phyloP scores from a whole-genome alignment of 2,113 vertebrate genomes.

The Aptenodytes patagonicus region DNA sequence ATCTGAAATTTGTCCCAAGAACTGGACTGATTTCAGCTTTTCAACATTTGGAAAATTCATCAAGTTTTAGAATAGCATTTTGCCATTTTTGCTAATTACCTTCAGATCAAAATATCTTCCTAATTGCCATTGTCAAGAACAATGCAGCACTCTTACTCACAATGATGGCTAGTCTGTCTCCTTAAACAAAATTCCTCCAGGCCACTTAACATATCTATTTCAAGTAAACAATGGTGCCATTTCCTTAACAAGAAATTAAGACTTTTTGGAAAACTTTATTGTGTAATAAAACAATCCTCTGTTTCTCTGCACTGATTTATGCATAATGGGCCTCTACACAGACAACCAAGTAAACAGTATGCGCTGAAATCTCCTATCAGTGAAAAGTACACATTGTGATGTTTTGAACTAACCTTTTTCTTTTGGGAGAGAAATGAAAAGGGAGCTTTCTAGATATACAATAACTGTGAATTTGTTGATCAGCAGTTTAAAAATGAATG shows the following conservation, averaged over 20 bases:
- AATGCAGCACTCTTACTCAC: background rate
- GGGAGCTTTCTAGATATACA: background rate
- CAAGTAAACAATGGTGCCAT: conserved; percentile 20
- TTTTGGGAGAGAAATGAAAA: background rate
- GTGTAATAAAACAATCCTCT: conserved; percentile 5
- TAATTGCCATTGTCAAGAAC: background rate
- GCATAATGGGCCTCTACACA: background rate
- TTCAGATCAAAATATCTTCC: background rate
- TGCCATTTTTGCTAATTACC: background rate
- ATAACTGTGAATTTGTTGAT: background rate
- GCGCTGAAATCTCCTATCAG: background rate
- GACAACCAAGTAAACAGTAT: background rate
- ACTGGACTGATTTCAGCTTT: background rate
- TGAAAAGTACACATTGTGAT: background rate
- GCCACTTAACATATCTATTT: background rate
- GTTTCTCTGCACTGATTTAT: conserved; percentile 1
- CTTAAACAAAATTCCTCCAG: background rate
- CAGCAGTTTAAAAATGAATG: background rate
- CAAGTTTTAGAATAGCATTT: background rate
- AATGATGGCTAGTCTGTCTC: background rate
- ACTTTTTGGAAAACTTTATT: background rate
- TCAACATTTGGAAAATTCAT: background rate
- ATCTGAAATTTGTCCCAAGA: background rate
- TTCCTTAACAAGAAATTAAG: conserved; percentile 23
- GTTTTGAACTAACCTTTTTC: background rate